Evolutionary conservation across 2,797 vertebrate species (phyloP).

Genomic region (Poecilia picta): DNA sequence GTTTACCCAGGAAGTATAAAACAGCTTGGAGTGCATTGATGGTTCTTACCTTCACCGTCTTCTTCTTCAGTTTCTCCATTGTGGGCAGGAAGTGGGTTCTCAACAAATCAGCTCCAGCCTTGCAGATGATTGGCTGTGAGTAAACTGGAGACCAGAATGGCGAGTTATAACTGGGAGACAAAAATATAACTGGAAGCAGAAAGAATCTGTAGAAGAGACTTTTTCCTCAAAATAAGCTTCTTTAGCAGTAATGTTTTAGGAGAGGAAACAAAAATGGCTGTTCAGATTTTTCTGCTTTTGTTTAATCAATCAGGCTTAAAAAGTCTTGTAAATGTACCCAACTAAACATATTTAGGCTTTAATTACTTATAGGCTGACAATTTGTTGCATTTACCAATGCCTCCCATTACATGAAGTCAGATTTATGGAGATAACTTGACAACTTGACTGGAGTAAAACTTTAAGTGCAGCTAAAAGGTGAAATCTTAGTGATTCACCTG

Average conservation of each 20-base stretch:
- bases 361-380: background rate
- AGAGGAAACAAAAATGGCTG: background rate
- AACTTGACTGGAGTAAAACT: background rate
- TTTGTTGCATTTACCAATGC: background rate
- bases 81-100: slow-evolving; percentile 95
- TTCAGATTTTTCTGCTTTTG: background rate
- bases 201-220: background rate
- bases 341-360: background rate
- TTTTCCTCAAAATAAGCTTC: background rate
- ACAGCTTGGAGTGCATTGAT: slow-evolving; percentile 5
- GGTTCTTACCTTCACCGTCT: slow-evolving; percentile 86
- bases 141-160: slow-evolving; percentile 83
- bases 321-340: background rate
- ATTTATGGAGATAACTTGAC: background rate
- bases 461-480: background rate
- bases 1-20: background rate
- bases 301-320: background rate
- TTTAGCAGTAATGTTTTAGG: background rate
- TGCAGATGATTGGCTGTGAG: slow-evolving; percentile 97
- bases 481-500: slow-evolving; percentile 75
- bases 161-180: background rate
- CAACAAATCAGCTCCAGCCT: slow-evolving; percentile 91
- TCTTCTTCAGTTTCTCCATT: slow-evolving; percentile 95
- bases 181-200: background rate
- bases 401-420: background rate